phyloP scores from a whole-genome alignment of 2,113 vertebrate species.

The Oncorhynchus kisutch region DNA sequence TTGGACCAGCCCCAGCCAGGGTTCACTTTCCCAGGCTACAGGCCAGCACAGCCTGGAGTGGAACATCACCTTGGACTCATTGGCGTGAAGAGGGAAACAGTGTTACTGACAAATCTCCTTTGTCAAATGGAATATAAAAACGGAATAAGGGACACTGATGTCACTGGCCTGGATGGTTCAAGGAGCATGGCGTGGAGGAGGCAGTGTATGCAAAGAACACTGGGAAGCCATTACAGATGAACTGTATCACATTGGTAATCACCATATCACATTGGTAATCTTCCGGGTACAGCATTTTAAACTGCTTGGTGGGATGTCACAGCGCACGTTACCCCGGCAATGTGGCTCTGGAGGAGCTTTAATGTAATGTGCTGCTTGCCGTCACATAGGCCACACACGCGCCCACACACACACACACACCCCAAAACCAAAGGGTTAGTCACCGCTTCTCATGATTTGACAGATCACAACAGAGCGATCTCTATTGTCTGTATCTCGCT shows the following conservation, averaged over 20 bases:
- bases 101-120: slow-evolving; percentile 5
- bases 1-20: background rate
- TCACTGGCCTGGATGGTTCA: background rate
- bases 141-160: background rate
- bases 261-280: no score
- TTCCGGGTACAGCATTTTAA: no score
- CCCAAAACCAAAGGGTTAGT: background rate
- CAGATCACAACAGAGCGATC: background rate
- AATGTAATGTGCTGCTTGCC: no score
- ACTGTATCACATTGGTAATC: no score
- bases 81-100: slow-evolving; percentile 9
- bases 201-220: no score
- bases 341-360: background rate
- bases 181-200: background rate
- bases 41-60: slow-evolving; percentile 9
- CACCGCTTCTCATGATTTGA: background rate
- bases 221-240: no score
- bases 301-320: no score
- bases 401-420: no score
- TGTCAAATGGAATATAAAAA: slow-evolving; percentile 13
- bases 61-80: slow-evolving; percentile 17
- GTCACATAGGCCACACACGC: no score
- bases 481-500: background rate
- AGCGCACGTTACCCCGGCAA: no score
- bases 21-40: slow-evolving; percentile 6